Base-by-base conservation (phyloP, 1,140 invertebrate species). In the Platyscapa corneri region DNA sequence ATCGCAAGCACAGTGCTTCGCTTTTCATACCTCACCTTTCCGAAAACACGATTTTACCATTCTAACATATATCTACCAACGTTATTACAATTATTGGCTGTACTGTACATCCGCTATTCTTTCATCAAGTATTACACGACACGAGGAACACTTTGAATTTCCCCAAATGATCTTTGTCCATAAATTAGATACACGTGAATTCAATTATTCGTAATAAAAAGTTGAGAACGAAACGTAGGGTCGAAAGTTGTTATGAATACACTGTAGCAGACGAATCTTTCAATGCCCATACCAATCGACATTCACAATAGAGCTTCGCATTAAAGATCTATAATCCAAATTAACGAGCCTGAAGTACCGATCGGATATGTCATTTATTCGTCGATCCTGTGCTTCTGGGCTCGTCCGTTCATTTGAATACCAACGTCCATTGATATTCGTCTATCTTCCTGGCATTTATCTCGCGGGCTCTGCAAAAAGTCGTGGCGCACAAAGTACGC, bases 281-380 rank as follows among this genome's bases (percentile, higher is more conserved):
- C 7, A 34, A 74, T 74, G 18, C 20, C 23, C 39, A 20, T 74
- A 74, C 20, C 37, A 1, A n/a, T 42, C 70, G 23, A 27, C 23
- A n/a, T n/a, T 74, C n/a, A 8, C 37, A 74, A 74, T 42, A n/a
- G 30, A 53, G 30, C 37, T 53, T 27, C 67, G 8, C 30, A 30
- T 67, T n/a, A 67, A 80, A 80, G 64, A 39, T 42, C 14, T 72
- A 72, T 79, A 84, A 84, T 84, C 76, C 64, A 30, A 84, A 79
- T 74, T 84, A 65, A 84, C 72, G 64, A 32, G 20, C 27, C 42
- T 53, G 37, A 30, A 83, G 53, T 16, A 20, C 0, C 8, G 70
- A 75, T 83, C 53, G 42, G 30, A 75, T 74, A 75, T 67, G 70
- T 83, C 81, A 39, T 42, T 80, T 39, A 46, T 80, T 67, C n/a